Base-by-base conservation (phyloP, 2,113 vertebrate species). In the Anarrhichthys ocellatus region DNA sequence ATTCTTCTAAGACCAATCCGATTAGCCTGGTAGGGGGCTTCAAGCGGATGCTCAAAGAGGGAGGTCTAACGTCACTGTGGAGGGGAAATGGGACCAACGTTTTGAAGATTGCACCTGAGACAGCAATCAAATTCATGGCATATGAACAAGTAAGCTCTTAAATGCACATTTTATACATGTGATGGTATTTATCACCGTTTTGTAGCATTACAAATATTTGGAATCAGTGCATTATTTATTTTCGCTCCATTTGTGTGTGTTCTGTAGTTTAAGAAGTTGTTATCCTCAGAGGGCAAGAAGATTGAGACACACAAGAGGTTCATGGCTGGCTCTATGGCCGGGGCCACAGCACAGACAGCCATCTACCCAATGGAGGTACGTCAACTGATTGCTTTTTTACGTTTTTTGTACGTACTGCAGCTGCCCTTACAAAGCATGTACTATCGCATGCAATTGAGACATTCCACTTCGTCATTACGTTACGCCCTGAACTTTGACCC, bases 311-410 rank as follows among this genome's bases (percentile, higher is more conserved):
- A 96, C 71, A 96, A 97, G 89, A 96, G 98, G 90, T 99, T 99
- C 86, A 74, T 99, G 54, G 97, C 98, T 50, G 98, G 98, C 64
- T 99, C 98, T 36, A 87, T 99, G 91, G 98, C 97, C 62, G 98
- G 98, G 52, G 97, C 97, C 59, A 99, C 97, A 14, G 97, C 98
- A 20, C 98, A 99, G 90, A 98, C 97, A 0, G 95, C 96, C 74
- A 99, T 99, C 92, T 99, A 99, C 90, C 98, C 98, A n/a, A 97
- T 98, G 97, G 98, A 99, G 96, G 98, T 97, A 88, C 84, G 93
- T 62, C 27, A 13, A n/a, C 9, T 2, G 20, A 14, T 62, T 52
- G 36, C 27, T 27, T 58, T 27, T 29, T 9, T 0, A 18, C 7
- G 22, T 52, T 58, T 27, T 14, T 58, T 14, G 2, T 27, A 58